Percentiles rank a stretch among this genome's conserved stretches.
These are phyloP conservation scores for Sipha flava DNA, from an alignment of 1,140 invertebrate genomes.

Conservation along the genomic window DNA sequence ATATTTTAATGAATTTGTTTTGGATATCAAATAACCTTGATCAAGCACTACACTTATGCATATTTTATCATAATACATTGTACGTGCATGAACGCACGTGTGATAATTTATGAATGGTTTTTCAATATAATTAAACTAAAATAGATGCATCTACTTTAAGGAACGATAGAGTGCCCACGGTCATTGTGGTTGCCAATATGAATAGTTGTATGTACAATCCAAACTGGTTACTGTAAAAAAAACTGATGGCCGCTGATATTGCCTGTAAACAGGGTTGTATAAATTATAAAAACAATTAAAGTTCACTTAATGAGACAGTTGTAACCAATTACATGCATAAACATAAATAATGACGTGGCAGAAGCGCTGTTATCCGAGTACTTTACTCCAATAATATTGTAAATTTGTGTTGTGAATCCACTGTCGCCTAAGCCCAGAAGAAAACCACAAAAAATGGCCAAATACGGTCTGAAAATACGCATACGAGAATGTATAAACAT, in stretches of 20 bases:
- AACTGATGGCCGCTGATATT: constrained; percentile 75
- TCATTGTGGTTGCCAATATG: constrained; percentile 62
- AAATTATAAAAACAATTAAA: background rate
- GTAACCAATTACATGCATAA: constrained; percentile 38
- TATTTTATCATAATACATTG: too few species aligned
- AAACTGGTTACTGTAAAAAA: constrained; percentile 74
- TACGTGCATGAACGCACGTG: too few species aligned
- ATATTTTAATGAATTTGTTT: too few species aligned
- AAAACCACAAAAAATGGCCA: constrained; percentile 85
- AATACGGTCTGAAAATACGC: constrained; percentile 47
- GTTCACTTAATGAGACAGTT: too few species aligned
- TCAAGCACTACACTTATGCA: too few species aligned
- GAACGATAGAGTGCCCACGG: constrained; percentile 71
- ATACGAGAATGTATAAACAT: too few species aligned
- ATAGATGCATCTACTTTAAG: constrained; percentile 58
- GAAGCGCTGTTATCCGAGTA: constrained; percentile 45
- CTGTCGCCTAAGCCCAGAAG: constrained; percentile 89
- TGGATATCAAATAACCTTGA: too few species aligned
- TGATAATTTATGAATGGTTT: too few species aligned
- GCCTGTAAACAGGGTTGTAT: constrained; percentile 55
- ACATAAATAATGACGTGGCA: constrained; percentile 39
- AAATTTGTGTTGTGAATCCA: constrained; percentile 94
- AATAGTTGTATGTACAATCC: constrained; percentile 69
- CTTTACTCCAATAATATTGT: constrained; percentile 78
- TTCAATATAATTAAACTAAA: background rate